Percentiles rank a stretch among this genome's conserved stretches.
These are phyloP conservation scores for Crossocerus cetratus DNA, from an alignment of 2,888 invertebrate genomes.

Conservation along the genomic window DNA sequence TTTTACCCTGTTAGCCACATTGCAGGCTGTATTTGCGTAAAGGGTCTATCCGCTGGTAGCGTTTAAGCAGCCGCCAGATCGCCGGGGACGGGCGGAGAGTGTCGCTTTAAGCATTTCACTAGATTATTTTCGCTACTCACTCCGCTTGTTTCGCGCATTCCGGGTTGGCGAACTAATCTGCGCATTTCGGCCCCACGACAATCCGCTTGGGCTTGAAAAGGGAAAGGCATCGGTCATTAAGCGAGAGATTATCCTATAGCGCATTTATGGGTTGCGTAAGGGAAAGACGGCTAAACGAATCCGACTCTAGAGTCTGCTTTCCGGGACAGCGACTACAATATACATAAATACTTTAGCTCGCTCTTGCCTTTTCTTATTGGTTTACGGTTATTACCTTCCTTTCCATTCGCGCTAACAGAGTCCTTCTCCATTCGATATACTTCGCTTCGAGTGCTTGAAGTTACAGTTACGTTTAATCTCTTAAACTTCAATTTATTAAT, in stretches of 20 bases:
- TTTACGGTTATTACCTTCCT: no score
- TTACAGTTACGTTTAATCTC: constrained; percentile 12
- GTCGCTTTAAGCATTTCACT: background rate
- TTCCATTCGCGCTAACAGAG: no score
- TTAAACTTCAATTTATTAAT: background rate
- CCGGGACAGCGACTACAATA: no score
- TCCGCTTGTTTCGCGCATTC: background rate
- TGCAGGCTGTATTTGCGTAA: background rate
- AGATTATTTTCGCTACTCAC: background rate
- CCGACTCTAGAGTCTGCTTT: no score
- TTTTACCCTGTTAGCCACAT: no score
- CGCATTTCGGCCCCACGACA: background rate
- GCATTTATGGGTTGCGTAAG: no score
- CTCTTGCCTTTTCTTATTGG: no score
- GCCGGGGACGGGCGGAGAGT: background rate
- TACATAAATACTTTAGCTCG: no score
- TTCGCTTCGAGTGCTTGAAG: background rate
- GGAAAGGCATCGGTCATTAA: constrained; percentile 1
- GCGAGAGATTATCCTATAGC: background rate
- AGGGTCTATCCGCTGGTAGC: background rate
- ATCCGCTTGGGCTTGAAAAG: background rate
- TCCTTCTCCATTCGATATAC: no score
- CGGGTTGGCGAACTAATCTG: constrained; percentile 7
- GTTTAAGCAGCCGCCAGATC: background rate
- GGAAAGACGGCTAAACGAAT: no score